Evolutionary conservation across 2,113 vertebrate genomes (phyloP).

Genomic region (Peucedramus taeniatus): DNA sequence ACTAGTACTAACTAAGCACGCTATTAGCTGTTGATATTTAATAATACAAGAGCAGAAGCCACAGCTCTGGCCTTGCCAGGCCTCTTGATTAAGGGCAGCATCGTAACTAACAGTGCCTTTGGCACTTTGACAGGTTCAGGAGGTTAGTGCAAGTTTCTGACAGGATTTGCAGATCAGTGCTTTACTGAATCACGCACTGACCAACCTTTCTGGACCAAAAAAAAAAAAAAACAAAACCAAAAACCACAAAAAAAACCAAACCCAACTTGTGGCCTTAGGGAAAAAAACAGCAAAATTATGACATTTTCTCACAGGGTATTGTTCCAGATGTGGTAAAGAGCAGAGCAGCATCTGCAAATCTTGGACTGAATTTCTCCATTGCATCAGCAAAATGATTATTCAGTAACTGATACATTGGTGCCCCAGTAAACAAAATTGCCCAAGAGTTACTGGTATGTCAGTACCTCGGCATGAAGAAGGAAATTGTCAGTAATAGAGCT

Average conservation of each 20-base stretch:
- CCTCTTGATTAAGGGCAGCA: constrained; percentile 16
- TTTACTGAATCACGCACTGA: not conserved
- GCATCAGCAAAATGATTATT: not conserved
- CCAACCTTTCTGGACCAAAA: not conserved
- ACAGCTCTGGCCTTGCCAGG: not conserved
- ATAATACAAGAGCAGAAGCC: constrained; percentile 33
- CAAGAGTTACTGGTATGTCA: not conserved
- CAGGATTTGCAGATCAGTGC: not conserved
- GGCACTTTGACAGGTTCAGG: not conserved
- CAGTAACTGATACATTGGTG: not conserved
- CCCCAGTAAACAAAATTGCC: not conserved
- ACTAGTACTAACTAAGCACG: not conserved
- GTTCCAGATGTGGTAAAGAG: not conserved
- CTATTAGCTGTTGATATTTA: constrained; percentile 50
- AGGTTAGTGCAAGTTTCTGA: not conserved
- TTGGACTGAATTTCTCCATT: not conserved
- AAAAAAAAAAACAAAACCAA: not conserved
- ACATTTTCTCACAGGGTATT: not conserved
- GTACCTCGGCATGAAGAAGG: not conserved
- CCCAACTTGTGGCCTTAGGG: not conserved
- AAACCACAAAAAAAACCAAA: not conserved
- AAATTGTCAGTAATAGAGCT: not conserved
- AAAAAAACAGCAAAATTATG: not conserved
- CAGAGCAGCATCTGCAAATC: not conserved
- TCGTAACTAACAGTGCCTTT: not conserved